Conservation (phyloP, 2,113 vertebrate genomes). For the Bufo bufo region DNA sequence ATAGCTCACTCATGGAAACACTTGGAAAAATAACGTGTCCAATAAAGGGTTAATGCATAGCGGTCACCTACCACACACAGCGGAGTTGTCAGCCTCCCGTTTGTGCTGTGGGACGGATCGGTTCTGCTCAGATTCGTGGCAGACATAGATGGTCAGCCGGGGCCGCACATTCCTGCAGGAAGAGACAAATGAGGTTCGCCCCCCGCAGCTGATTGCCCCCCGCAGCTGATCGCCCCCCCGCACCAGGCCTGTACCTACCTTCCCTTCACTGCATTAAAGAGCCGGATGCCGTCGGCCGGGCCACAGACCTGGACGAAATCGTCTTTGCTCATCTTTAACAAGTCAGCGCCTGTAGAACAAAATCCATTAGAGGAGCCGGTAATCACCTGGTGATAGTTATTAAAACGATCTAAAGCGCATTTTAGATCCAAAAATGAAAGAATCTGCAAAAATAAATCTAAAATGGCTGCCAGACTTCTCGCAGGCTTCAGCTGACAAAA, state of each 20-base stretch:
- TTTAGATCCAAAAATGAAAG: too few species aligned
- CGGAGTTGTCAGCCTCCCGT: slow-evolving; percentile 68
- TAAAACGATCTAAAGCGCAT: too few species aligned
- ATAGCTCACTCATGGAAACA: too few species aligned
- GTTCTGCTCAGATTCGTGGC: slow-evolving; percentile 84
- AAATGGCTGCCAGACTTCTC: too few species aligned
- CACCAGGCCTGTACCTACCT: slow-evolving; percentile 74
- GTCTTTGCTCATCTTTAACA: slow-evolving; percentile 91
- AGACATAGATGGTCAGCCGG: slow-evolving; percentile 91
- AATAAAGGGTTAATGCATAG: background rate
- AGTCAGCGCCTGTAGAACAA: slow-evolving; percentile 80
- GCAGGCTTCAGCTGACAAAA: too few species aligned
- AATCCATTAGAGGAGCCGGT: background rate
- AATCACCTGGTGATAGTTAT: background rate
- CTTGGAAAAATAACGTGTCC: too few species aligned
- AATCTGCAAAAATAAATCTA: too few species aligned
- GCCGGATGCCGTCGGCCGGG: slow-evolving; percentile 91
- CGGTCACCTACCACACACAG: slow-evolving; percentile 74
- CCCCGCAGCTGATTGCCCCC: background rate
- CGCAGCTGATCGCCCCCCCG: background rate
- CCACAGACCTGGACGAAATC: slow-evolving; percentile 94
- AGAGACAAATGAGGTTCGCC: background rate
- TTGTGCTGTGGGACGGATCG: slow-evolving; percentile 73
- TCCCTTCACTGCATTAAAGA: slow-evolving; percentile 93
- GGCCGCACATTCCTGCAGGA: slow-evolving; percentile 83